Evolutionary conservation across 2,113 vertebrate genomes (phyloP), one percentile per base, ranked within the genome.

Genomic region (Ageneiosus marmoratus): DNA sequence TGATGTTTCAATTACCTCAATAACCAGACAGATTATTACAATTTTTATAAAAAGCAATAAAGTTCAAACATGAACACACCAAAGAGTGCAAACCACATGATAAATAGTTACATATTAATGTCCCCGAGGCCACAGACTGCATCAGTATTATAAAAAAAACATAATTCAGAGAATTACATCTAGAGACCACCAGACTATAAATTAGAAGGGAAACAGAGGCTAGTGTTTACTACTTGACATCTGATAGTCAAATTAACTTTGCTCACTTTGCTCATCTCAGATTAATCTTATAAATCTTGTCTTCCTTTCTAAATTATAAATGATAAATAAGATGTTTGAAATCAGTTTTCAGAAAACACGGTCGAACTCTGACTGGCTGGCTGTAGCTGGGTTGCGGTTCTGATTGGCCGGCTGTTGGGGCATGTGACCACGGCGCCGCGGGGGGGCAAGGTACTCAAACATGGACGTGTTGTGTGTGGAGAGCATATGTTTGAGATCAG

Each of bases 401-500:
- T 97, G 97, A 89, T 98, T 99, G 9, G 97, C 95, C 0, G 94
- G 95, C 89, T 97, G 97, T 91, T 98, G 98, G 0, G 98, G 96
- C 94, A 99, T 97, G 91, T 99, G 98, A 2, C 97, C 96, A 50
- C 97, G 92, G 55, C 97, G 93, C 56, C 97, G 92, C 0, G 98
- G 97, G 0, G 98, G 98, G 0, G 98, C 98, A 91, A 99, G 91
- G 85, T 99, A 99, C 88, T 99, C 98, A 0, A 99, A 99, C 98
- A 99, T 99, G 86, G 98, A 99, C 0, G 97, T 98, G 94, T 98
- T 97, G 92, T 99, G 98, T 0, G 97, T 98, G 77, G 98, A 99
- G 9, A 99, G 95, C 98, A 99, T 99, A 93, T 96, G 97, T 89
- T 99, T 99, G 81, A 99, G 95, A 92, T 99, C 98, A 0, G 98